Evolutionary conservation across 2,888 invertebrate genomes (phyloP).

Genomic region (Hybos culiciformis): DNA sequence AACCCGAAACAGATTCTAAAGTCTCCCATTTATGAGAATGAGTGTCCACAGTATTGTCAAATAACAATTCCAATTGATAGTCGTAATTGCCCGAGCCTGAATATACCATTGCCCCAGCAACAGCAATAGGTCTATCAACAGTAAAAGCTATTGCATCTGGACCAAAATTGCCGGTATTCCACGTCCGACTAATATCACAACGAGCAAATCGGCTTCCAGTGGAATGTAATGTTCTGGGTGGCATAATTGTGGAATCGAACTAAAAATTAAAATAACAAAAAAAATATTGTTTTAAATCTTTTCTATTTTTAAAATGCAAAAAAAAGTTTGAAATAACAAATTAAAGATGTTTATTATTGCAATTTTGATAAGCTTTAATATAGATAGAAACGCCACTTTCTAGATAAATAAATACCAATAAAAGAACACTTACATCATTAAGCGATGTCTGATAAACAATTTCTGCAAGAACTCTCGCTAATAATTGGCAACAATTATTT

Average conservation of each 20-base stretch:
- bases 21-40: conserved; percentile 71
- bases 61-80: conserved; percentile 80
- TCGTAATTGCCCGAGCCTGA: conserved; percentile 80
- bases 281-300: not conserved
- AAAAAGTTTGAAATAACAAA: not conserved
- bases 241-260: conserved; percentile 33
- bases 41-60: conserved; percentile 47
- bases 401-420: not conserved
- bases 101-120: conserved; percentile 83
- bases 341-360: not conserved
- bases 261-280: conserved; percentile 13
- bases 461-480: conserved; percentile 77
- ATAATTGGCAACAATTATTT: conserved; percentile 58
- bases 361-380: not conserved
- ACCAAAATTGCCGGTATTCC: conserved; percentile 95
- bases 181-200: conserved; percentile 76
- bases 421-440: conserved; percentile 55
- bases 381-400: not conserved
- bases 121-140: conserved; percentile 74
- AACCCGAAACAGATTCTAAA: conserved; percentile 68
- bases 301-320: not conserved
- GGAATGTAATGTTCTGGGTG: conserved; percentile 62
- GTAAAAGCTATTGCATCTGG: conserved; percentile 93
- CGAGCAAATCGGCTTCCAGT: conserved; percentile 85
- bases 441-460: conserved; percentile 66